Evolutionary conservation across 2,113 vertebrate genomes (phyloP), one percentile per base, ranked within the genome.

Genomic region (Gobio gobio): DNA sequence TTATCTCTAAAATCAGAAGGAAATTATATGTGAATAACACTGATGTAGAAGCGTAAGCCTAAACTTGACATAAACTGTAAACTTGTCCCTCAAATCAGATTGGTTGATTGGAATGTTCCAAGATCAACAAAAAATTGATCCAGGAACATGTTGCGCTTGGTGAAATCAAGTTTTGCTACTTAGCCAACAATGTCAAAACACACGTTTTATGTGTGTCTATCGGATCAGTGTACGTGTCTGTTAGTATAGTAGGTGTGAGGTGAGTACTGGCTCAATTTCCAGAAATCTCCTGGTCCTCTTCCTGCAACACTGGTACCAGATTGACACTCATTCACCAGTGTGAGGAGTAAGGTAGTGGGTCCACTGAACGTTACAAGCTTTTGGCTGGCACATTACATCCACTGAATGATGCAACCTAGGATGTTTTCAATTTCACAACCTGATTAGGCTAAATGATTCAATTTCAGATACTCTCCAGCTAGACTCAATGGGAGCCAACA

Each of bases 361-460:
- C 72, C 73, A 45, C 76, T 43, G 56, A 59, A 54, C 33, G 63
- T 24, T 22, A 54, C 64, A 63, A 24, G 33, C 79, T 26, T 74
- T 36, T 36, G 14, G 18, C 33, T 77, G 45, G 72, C 86, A 87
- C 75, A 83, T 83, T 40, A 78, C 56, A 87, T 89, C 75, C 45
- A 54, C 18, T 72, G n/a, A 84, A 80, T 88, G 58, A 83, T 81
- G 87, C 51, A 87, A 84, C 87, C 88, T 64, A 61, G 77, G 76
- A 84, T 85, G 86, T 90, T 90, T 90, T 72, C 80, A 73, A 83
- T 89, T 47, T 66, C 82, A 85, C 66, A 83, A 83, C 77, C 14
- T 76, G 26, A 82, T 75, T 80, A 54, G 43, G 80, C 77, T 56
- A 81, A 85, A 82, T 49, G 56, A 20, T 83, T 78, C 45, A 75